phyloP scores from a whole-genome alignment of 2,113 vertebrate genomes.

The Eptatretus burgeri region DNA sequence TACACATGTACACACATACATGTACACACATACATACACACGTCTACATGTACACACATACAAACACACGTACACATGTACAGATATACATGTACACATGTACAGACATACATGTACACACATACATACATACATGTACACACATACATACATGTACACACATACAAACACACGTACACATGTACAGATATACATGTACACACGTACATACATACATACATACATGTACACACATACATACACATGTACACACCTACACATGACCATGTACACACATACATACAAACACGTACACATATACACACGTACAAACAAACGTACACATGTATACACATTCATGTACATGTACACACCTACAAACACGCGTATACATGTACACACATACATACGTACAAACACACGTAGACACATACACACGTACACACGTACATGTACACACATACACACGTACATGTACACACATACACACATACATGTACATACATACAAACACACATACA shows the following conservation, averaged over 20 bases:
- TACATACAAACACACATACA: background rate
- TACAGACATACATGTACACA: background rate
- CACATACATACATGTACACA: background rate
- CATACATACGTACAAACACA: background rate
- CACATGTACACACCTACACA: background rate
- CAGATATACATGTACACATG: background rate
- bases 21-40: background rate
- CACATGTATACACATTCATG: background rate
- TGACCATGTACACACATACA: background rate
- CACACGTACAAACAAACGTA: background rate
- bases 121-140: background rate
- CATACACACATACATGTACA: background rate
- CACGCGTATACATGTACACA: background rate
- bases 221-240: background rate
- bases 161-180: too few species aligned
- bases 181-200: background rate
- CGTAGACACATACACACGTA: background rate
- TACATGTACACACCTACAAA: background rate
- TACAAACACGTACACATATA: background rate
- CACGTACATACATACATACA: background rate
- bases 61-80: background rate
- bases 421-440: background rate
- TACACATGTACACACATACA: conserved; percentile 6
- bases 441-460: background rate
- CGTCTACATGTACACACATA: background rate